These are phyloP conservation scores for Grapholita molesta DNA, from an alignment of 1,140 invertebrate genomes.

Conservation along the genomic window DNA sequence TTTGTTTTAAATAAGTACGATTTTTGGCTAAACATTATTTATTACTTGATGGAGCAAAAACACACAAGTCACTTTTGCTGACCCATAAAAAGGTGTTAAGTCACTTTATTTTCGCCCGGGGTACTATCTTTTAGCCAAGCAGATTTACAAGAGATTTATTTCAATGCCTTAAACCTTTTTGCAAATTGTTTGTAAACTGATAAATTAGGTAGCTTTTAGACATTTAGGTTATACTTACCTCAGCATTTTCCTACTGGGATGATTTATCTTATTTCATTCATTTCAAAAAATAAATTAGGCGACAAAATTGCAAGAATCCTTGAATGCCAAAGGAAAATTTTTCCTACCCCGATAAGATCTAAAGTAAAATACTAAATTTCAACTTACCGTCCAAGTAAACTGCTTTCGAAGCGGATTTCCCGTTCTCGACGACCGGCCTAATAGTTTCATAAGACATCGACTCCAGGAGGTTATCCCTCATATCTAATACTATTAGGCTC, in stretches of 20 bases:
- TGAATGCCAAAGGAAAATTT: background rate
- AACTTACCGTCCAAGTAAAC: constrained; percentile 86
- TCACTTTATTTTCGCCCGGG: background rate
- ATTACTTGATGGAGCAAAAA: background rate
- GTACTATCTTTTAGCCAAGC: background rate
- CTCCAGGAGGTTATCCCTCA: constrained; percentile 84
- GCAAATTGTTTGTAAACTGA: background rate
- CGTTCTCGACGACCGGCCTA: constrained; percentile 82
- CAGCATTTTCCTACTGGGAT: too few species aligned
- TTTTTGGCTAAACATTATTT: background rate
- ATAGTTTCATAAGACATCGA: constrained; percentile 86
- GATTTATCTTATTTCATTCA: background rate
- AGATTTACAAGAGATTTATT: background rate
- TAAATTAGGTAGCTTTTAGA: background rate
- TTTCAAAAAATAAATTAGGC: too few species aligned
- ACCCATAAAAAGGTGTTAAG: background rate
- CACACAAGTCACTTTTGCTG: background rate
- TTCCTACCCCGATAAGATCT: background rate
- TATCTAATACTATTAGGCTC: constrained; percentile 83
- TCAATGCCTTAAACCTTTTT: background rate
- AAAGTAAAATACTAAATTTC: background rate
- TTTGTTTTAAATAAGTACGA: background rate
- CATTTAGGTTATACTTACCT: background rate
- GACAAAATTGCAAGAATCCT: too few species aligned
- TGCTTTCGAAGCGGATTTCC: constrained; percentile 79